Percentiles rank a stretch among this genome's conserved stretches.
Evolutionary conservation across 2,888 invertebrate genomes (phyloP).

Genomic region (Rhagium mordax): DNA sequence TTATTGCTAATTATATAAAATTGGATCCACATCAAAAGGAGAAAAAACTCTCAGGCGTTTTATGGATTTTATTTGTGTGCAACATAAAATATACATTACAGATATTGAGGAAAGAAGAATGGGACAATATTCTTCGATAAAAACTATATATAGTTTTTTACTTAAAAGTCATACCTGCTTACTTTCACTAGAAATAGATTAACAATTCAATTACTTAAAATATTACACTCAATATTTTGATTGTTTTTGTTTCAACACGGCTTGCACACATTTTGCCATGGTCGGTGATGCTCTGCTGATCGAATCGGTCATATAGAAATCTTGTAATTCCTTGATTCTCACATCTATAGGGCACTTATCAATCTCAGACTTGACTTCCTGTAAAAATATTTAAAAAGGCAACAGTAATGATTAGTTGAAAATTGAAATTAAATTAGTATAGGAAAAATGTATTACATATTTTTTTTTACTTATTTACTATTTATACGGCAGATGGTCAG

Average conservation of each 20-base stretch:
- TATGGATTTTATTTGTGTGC: conserved; percentile 8
- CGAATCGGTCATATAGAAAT: conserved; percentile 96
- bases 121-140: conserved; percentile 12
- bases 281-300: conserved; percentile 97
- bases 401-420: neutral
- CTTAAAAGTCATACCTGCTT: conserved; percentile 24
- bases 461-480: no score
- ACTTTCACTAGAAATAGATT: conserved; percentile 30
- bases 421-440: no score
- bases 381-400: neutral
- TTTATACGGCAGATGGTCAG: no score
- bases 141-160: conserved; percentile 25
- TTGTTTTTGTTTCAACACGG: conserved; percentile 83
- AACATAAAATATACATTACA: neutral
- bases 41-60: neutral
- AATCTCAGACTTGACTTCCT: neutral
- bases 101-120: conserved; percentile 9
- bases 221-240: conserved; percentile 60
- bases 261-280: conserved; percentile 98
- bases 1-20: no score
- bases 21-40: no score
- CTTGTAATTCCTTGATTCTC: conserved; percentile 84
- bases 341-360: conserved; percentile 75
- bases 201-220: conserved; percentile 38
- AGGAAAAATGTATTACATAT: no score